Conservation (phyloP, 2,113 vertebrate genomes). For the Stomatorhinus ivindoensis region DNA sequence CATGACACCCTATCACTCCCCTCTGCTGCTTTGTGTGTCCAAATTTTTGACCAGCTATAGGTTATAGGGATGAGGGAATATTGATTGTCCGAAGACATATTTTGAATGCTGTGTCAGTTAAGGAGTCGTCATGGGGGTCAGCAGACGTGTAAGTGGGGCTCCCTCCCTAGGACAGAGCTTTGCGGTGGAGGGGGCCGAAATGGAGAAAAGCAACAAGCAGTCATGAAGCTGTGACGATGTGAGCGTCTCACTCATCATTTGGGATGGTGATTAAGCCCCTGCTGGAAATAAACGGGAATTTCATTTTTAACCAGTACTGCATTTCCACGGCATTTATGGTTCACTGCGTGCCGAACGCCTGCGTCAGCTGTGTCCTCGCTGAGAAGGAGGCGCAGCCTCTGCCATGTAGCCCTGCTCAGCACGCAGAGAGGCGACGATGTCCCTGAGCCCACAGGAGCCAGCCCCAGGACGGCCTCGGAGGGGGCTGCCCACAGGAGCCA, state of each 20-base stretch:
- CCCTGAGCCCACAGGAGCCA: background rate
- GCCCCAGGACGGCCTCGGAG: background rate
- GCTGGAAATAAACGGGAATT: background rate
- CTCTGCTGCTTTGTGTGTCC: background rate
- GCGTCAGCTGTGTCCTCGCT: background rate
- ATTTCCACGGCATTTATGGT: background rate
- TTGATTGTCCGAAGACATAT: background rate
- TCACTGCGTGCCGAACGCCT: background rate
- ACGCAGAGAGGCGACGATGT: background rate
- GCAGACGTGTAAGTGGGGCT: background rate
- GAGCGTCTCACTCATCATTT: background rate
- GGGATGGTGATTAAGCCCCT: background rate
- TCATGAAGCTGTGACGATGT: background rate
- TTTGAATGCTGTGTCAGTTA: background rate
- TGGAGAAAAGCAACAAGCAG: background rate
- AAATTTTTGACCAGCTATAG: background rate
- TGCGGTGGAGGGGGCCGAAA: background rate
- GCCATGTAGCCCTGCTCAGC: background rate
- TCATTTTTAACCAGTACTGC: background rate
- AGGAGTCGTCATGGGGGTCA: background rate
- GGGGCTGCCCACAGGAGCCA: background rate
- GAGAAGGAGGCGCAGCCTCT: background rate
- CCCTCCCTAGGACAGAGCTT: background rate
- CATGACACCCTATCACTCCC: background rate
- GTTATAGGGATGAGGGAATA: background rate